Percentiles rank a stretch among this genome's conserved stretches.
Evolutionary conservation across 2,113 vertebrate species (phyloP).

Genomic region (Gavia stellata): DNA sequence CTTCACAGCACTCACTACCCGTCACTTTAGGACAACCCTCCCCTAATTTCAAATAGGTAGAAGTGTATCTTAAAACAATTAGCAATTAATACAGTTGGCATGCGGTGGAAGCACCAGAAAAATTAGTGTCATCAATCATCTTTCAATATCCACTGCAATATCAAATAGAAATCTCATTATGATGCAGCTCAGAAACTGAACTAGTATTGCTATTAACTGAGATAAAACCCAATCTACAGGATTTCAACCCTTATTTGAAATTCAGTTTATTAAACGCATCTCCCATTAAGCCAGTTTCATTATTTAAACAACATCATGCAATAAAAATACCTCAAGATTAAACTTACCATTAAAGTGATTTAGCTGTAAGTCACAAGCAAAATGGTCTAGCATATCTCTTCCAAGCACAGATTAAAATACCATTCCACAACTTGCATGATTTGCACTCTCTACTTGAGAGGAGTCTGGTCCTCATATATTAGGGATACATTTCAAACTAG

Average conservation of each 20-base stretch:
- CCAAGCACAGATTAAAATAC: not conserved
- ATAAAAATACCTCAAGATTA: constrained; percentile 34
- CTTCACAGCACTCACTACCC: not conserved
- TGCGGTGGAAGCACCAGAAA: not conserved
- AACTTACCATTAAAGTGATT: constrained; percentile 16
- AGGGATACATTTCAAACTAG: not conserved
- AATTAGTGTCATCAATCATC: not conserved
- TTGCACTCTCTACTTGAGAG: not conserved
- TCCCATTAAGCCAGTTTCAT: constrained; percentile 35
- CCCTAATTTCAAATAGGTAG: not conserved
- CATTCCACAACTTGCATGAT: not conserved
- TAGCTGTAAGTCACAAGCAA: not conserved
- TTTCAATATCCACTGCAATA: not conserved
- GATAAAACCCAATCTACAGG: not conserved
- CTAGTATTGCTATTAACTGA: not conserved
- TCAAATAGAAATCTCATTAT: not conserved
- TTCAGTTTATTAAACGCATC: not conserved
- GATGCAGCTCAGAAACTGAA: not conserved
- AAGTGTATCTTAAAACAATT: not conserved
- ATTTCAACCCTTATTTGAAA: constrained; percentile 37
- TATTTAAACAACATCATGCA: constrained; percentile 31
- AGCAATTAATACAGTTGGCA: not conserved
- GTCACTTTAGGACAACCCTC: not conserved
- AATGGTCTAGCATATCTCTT: not conserved
- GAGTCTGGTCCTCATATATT: not conserved